Evolutionary conservation across 2,888 invertebrate species (phyloP).

Genomic region (Cetonia aurata): DNA sequence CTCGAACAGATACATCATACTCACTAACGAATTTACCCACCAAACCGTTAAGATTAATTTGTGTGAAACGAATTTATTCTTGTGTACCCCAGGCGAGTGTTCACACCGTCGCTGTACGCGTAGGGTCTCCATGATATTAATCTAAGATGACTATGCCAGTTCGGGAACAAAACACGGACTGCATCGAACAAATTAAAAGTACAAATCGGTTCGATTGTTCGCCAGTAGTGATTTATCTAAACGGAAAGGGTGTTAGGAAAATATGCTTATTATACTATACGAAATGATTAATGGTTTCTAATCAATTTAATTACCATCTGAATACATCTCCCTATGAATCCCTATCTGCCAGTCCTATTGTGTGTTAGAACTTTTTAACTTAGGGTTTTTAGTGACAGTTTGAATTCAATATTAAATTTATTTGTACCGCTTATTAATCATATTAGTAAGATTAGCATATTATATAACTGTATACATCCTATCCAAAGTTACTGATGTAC

Average conservation of each 20-base stretch:
- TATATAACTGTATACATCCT: too few species aligned
- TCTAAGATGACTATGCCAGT: slow-evolving; percentile 36
- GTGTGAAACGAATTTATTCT: slow-evolving; percentile 40
- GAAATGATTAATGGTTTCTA: slow-evolving; percentile 43
- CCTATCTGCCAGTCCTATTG: neutral
- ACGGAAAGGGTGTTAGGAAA: slow-evolving; percentile 42
- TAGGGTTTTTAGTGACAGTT: slow-evolving; percentile 7
- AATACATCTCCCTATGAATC: slow-evolving; percentile 24
- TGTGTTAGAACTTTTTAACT: slow-evolving; percentile 22
- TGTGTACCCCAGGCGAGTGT: slow-evolving; percentile 17
- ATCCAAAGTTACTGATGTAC: too few species aligned
- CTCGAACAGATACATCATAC: slow-evolving; percentile 35
- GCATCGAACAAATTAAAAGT: slow-evolving; percentile 44
- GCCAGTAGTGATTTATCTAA: slow-evolving; percentile 45
- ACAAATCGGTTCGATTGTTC: slow-evolving; percentile 43
- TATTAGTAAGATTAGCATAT: neutral
- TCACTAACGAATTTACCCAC: slow-evolving; percentile 27
- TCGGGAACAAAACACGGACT: slow-evolving; percentile 39
- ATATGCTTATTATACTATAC: slow-evolving; percentile 32
- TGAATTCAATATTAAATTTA: slow-evolving; percentile 13
- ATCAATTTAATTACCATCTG: slow-evolving; percentile 44
- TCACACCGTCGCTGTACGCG: slow-evolving; percentile 3
- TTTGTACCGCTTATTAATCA: slow-evolving; percentile 23
- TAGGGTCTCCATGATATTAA: slow-evolving; percentile 33
- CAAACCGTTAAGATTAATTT: slow-evolving; percentile 42